phyloP scores from a whole-genome alignment of 2,797 vertebrate species.

The Xyrichtys novacula region DNA sequence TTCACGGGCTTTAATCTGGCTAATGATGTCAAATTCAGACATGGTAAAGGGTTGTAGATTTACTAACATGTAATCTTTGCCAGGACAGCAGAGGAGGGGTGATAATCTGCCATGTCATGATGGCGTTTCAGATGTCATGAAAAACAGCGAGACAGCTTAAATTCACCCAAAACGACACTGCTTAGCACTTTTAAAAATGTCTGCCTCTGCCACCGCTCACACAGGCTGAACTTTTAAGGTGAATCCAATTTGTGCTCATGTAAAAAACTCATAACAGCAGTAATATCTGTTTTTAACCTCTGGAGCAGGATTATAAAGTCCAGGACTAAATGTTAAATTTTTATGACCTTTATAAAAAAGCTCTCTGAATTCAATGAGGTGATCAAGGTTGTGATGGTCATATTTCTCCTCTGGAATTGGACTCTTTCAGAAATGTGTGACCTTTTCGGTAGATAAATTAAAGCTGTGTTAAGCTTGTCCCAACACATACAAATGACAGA shows the following conservation, averaged over 20 bases:
- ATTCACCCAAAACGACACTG: constrained; percentile 31
- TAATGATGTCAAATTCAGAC: constrained; percentile 74
- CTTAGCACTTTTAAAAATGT: constrained; percentile 29
- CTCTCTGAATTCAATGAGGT: not conserved
- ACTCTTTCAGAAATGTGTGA: not conserved
- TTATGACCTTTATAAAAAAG: constrained; percentile 1
- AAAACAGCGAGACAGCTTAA: constrained; percentile 25
- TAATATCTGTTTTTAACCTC: constrained; percentile 35
- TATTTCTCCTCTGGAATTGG: not conserved
- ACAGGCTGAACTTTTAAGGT: constrained; percentile 37
- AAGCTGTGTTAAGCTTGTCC: too few species aligned
- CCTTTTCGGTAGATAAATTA: not conserved
- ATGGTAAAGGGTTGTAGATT: constrained; percentile 39
- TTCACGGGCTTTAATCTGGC: constrained; percentile 63
- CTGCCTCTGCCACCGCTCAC: constrained; percentile 3
- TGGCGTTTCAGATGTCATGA: constrained; percentile 35
- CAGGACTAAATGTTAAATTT: constrained; percentile 1
- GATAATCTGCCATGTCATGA: constrained; percentile 34
- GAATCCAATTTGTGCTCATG: constrained; percentile 30
- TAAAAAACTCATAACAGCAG: constrained; percentile 9
- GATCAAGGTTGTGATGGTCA: constrained; percentile 9
- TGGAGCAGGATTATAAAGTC: constrained; percentile 13
- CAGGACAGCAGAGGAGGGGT: constrained; percentile 39
- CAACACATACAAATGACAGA: too few species aligned
- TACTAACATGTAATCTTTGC: constrained; percentile 47